These are phyloP conservation scores for Sandelia bainsii DNA, from an alignment of 2,797 vertebrate genomes.

Conservation along the genomic window DNA sequence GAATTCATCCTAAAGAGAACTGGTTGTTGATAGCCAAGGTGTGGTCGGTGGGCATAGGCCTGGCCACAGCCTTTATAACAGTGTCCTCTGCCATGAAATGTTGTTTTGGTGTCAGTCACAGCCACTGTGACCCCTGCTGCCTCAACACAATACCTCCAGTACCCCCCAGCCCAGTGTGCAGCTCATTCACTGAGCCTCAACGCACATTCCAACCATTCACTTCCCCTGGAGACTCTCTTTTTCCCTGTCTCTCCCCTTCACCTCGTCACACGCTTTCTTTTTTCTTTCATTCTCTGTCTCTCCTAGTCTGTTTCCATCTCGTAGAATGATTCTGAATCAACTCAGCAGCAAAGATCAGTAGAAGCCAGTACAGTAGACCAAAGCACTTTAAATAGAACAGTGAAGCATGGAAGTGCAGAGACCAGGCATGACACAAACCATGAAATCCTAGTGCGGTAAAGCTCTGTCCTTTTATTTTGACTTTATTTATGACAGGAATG, in stretches of 20 bases:
- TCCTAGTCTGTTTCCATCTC: constrained; percentile 59
- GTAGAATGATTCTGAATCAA: constrained; percentile 52
- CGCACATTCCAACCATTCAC: constrained; percentile 83
- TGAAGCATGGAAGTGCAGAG: constrained; percentile 28
- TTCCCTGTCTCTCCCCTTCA: constrained; percentile 61
- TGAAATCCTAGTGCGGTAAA: constrained; percentile 37
- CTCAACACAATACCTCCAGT: constrained; percentile 79
- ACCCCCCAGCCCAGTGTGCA: constrained; percentile 75
- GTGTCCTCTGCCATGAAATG: constrained; percentile 81
- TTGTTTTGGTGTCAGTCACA: constrained; percentile 85
- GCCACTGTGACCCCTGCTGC: constrained; percentile 82
- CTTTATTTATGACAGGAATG: constrained; percentile 21
- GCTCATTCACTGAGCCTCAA: constrained; percentile 79
- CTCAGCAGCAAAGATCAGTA: constrained; percentile 46
- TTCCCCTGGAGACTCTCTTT: constrained; percentile 80
- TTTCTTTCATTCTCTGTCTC: constrained; percentile 50
- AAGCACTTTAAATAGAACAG: constrained; percentile 58
- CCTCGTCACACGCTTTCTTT: constrained; percentile 58
- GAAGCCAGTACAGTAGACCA: constrained; percentile 48
- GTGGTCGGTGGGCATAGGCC: constrained; percentile 63
- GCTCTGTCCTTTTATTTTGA: constrained; percentile 34
- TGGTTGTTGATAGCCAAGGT: constrained; percentile 64
- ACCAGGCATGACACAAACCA: constrained; percentile 41
- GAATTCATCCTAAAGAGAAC: constrained; percentile 52
- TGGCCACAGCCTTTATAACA: constrained; percentile 71